Evolutionary conservation across 1,140 invertebrate genomes (phyloP).

Genomic region (Nephila pilipes): DNA sequence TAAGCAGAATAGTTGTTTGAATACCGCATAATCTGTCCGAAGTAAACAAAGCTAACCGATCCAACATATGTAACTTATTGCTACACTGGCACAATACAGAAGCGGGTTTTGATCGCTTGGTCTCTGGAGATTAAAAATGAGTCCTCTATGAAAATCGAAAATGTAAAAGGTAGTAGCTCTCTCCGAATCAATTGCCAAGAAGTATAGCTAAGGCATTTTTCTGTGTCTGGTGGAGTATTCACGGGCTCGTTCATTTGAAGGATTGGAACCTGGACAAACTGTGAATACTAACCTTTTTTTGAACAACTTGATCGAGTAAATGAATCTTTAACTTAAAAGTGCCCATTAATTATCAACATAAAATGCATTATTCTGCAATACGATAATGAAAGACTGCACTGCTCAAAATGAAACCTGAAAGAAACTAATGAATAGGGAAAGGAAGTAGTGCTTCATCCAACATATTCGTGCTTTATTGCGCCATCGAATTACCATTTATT

Average conservation of each 20-base stretch:
- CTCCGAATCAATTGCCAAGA: no score
- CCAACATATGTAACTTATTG: background rate
- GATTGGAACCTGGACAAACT: slow-evolving; percentile 61
- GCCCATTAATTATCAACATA: background rate
- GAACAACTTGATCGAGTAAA: slow-evolving; percentile 25
- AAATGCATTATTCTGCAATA: slow-evolving; percentile 68
- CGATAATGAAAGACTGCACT: slow-evolving; percentile 52
- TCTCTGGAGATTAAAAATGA: slow-evolving; percentile 36
- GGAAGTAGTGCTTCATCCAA: background rate
- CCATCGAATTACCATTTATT: slow-evolving; percentile 54
- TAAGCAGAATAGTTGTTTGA: background rate
- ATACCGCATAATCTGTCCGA: background rate
- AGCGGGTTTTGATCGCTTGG: slow-evolving; percentile 39
- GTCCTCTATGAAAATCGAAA: slow-evolving; percentile 25
- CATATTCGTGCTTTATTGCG: slow-evolving; percentile 12
- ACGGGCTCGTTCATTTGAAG: slow-evolving; percentile 56
- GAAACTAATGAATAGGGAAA: slow-evolving; percentile 24
- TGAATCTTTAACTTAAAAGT: slow-evolving; percentile 24
- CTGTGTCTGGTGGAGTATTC: slow-evolving; percentile 39
- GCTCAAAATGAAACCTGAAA: background rate
- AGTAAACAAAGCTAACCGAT: background rate
- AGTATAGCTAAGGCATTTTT: no score
- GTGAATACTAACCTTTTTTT: slow-evolving; percentile 5
- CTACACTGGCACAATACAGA: background rate
- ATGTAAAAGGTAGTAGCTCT: slow-evolving; percentile 22